A percentile compares a stretch with the other conserved stretches of the same genome.
Conservation (phyloP, 1,140 invertebrate genomes). For the Metaphire vulgaris region DNA sequence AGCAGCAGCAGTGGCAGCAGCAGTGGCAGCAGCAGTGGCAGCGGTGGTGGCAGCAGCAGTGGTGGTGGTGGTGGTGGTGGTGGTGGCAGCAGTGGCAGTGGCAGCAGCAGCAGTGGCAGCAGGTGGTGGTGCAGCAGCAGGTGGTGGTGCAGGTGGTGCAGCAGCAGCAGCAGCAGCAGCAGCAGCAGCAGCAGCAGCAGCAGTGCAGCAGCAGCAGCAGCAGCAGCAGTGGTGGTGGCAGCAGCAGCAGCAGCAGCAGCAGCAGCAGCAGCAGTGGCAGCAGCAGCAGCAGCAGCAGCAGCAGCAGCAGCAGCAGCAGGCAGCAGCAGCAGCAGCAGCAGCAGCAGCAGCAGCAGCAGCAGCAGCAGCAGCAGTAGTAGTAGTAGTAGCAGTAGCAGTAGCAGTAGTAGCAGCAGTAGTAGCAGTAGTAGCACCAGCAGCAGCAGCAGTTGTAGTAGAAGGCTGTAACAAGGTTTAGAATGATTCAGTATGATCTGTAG, state of each 20-base stretch:
- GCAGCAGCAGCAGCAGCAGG: conserved; percentile 25
- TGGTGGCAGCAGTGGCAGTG: no score
- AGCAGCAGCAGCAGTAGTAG: no score
- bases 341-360: conserved; percentile 14
- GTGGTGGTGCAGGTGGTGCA: background rate
- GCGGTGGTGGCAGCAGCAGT: no score
- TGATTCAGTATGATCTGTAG: no score
- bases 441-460: conserved; percentile 9
- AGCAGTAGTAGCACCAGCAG: no score
- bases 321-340: no score
- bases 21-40: no score
- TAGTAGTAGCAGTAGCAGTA: background rate
- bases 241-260: conserved; percentile 24
- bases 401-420: background rate
- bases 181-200: conserved; percentile 25
- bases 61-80: no score
- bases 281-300: conserved; percentile 22
- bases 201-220: conserved; percentile 20
- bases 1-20: no score
- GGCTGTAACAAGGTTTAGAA: background rate
- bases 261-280: conserved; percentile 19
- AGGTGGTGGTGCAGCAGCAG: background rate
- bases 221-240: conserved; percentile 16
- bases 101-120: background rate
- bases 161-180: conserved; percentile 12